phyloP scores from a whole-genome alignment of 2,797 vertebrate genomes.

The Halcyon chelicuti region DNA sequence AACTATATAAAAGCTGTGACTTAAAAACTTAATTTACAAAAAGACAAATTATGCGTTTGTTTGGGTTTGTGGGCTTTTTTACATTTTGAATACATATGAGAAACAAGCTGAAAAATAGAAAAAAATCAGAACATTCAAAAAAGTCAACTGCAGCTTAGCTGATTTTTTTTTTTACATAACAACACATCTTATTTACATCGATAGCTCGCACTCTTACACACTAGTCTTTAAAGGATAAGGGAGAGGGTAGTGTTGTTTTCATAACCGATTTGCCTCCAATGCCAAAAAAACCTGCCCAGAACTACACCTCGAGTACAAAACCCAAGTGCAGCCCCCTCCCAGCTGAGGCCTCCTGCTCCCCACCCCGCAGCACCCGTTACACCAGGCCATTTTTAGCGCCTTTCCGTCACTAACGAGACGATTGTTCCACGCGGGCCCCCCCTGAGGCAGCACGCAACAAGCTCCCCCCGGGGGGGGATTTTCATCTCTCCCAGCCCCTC shows the following conservation, averaged over 20 bases:
- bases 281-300: not conserved
- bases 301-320: not conserved
- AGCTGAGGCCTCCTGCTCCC: rapidly evolving
- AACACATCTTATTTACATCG: rapidly evolving
- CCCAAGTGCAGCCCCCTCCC: rapidly evolving
- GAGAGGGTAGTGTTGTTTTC: rapidly evolving
- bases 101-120: not conserved
- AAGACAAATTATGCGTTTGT: not conserved
- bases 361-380: rapidly evolving
- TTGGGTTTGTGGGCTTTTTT: not conserved
- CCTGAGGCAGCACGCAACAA: rapidly evolving
- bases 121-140: not conserved
- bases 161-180: not conserved
- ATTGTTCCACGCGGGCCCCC: rapidly evolving
- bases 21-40: not conserved
- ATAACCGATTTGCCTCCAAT: not conserved
- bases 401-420: rapidly evolving
- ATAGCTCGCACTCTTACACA: rapidly evolving
- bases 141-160: not conserved
- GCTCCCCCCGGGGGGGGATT: not conserved
- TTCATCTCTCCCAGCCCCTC: not conserved
- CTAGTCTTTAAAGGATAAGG: rapidly evolving
- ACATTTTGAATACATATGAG: rapidly evolving
- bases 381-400: rapidly evolving
- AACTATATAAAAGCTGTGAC: not conserved